These are phyloP conservation scores for Enoplosus armatus DNA, from an alignment of 2,797 vertebrate species.

Conservation along the genomic window DNA sequence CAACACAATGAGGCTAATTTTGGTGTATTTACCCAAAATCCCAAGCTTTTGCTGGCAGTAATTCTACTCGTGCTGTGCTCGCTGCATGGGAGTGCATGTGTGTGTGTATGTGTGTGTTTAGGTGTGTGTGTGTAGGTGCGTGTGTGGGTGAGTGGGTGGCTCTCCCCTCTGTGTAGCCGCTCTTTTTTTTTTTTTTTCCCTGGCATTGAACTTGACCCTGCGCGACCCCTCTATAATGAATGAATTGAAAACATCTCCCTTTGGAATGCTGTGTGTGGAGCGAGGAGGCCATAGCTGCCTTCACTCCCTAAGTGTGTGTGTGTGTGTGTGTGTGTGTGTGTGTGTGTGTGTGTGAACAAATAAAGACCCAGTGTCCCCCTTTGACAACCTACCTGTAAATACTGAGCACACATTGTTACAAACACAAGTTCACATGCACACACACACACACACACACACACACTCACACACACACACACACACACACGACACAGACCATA, in stretches of 20 bases:
- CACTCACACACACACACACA: neutral
- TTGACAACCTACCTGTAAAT: slow-evolving; percentile 74
- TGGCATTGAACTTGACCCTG: slow-evolving; percentile 99
- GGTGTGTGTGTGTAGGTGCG: slow-evolving; percentile 2
- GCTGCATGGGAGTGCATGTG: slow-evolving; percentile 80
- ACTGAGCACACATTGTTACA: slow-evolving; percentile 32
- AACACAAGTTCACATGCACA: neutral
- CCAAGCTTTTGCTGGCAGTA: slow-evolving; percentile 49
- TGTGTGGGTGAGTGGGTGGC: slow-evolving; percentile 64
- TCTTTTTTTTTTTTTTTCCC: slow-evolving; percentile 94
- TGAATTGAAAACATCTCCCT: slow-evolving; percentile 99
- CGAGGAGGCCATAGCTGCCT: slow-evolving; percentile 89
- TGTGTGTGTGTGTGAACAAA: slow-evolving; percentile 84
- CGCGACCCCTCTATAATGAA: slow-evolving; percentile 96
- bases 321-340: slow-evolving; percentile 42
- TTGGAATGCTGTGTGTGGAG: slow-evolving; percentile 95
- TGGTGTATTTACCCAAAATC: slow-evolving; percentile 92
- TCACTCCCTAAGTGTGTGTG: slow-evolving; percentile 35
- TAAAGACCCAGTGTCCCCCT: slow-evolving; percentile 88
- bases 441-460: neutral
- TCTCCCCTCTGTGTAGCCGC: slow-evolving; percentile 84
- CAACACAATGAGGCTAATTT: slow-evolving; percentile 93
- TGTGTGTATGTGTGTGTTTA: slow-evolving; percentile 46
- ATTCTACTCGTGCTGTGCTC: slow-evolving; percentile 60
- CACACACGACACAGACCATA: neutral